A percentile compares a stretch with the other conserved stretches of the same genome.
These are phyloP conservation scores for Pangasius djambal DNA, from an alignment of 2,797 vertebrate species.

Conservation along the genomic window DNA sequence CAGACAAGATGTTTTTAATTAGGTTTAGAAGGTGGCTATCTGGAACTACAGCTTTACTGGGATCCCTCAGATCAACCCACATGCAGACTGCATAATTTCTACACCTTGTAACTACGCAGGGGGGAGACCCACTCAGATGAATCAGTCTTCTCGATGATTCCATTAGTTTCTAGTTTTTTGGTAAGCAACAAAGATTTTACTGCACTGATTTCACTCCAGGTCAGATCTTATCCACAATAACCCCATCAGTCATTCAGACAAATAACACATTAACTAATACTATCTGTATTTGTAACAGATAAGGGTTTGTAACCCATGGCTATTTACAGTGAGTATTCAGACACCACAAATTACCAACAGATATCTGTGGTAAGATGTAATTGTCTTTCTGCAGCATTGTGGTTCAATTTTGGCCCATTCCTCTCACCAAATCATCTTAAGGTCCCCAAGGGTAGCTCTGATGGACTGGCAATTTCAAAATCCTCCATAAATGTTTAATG, in stretches of 20 bases:
- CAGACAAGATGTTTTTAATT: background rate
- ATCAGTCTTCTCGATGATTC: background rate
- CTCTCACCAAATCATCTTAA: background rate
- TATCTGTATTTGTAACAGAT: background rate
- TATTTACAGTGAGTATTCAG: background rate
- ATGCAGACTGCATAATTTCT: background rate
- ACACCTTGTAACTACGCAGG: background rate
- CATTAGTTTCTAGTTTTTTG: background rate
- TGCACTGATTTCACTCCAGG: background rate
- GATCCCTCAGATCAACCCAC: background rate
- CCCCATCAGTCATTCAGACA: background rate
- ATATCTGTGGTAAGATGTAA: background rate
- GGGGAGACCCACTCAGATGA: background rate
- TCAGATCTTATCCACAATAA: background rate
- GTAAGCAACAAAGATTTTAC: background rate
- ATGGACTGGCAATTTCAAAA: background rate
- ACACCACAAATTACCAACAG: background rate
- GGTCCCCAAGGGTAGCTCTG: background rate
- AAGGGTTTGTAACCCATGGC: background rate
- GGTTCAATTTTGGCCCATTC: too few relatives aligned
- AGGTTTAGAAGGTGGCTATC: background rate
- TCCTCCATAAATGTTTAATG: conserved; percentile 3
- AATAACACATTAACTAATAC: background rate
- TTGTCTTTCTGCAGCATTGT: background rate
- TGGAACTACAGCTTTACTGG: background rate